Evolutionary conservation across 2,797 vertebrate species (phyloP).

Genomic region (Sus cebifrons): DNA sequence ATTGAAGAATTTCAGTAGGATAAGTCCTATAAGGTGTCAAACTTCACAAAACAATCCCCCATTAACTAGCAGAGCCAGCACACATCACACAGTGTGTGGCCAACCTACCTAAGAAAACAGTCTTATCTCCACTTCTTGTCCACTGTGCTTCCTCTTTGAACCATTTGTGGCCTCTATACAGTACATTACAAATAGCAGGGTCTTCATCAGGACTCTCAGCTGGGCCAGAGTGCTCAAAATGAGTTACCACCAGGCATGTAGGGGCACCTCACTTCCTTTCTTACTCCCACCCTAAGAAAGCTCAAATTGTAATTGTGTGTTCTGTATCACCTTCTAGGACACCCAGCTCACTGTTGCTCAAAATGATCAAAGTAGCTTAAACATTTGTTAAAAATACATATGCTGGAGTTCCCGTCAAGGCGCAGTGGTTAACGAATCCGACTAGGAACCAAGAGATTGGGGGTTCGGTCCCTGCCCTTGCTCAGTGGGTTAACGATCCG

Average conservation of each 20-base stretch:
- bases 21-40: neutral
- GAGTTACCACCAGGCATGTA: neutral
- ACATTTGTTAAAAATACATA: neutral
- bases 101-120: neutral
- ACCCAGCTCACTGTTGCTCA: neutral
- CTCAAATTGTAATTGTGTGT: neutral
- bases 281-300: neutral
- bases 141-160: neutral
- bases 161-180: neutral
- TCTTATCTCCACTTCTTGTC: neutral
- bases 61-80: neutral
- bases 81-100: neutral
- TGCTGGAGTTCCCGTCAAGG: too few relatives aligned
- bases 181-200: neutral
- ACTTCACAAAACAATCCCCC: neutral
- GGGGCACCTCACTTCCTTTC: neutral
- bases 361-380: slow-evolving; percentile 42
- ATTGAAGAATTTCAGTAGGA: neutral
- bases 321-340: neutral
- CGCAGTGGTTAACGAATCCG: too few relatives aligned
- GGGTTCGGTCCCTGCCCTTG: too few relatives aligned
- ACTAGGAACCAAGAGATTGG: too few relatives aligned
- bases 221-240: neutral
- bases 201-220: neutral
- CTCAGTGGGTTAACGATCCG: too few relatives aligned